Base-by-base conservation (phyloP, 2,113 vertebrate genomes). In the Larimichthys polyactis region DNA sequence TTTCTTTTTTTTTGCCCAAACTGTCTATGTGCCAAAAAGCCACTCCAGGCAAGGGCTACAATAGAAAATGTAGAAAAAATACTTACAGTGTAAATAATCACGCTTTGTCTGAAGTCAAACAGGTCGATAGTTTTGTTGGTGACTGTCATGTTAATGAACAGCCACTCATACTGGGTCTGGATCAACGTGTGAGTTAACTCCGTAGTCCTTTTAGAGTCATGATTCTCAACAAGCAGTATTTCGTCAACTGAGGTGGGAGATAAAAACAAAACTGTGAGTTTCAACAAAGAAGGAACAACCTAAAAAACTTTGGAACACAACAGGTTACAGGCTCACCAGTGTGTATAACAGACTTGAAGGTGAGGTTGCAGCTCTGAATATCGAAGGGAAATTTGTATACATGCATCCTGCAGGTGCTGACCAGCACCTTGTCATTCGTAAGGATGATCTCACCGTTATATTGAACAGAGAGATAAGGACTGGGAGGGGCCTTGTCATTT, bases 301-400 rank as follows among this genome's bases (percentile, higher is more conserved):
- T 36, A 36, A 36, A 36, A 40, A 22, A 11, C 54, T 55, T 55
- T 22, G 1, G n/a, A 57, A 27, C 10, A 65, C 14, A 51, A 43
- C 17, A 46, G 29, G 10, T 43, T 27, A 14, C 11, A 16, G 14
- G 7, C 90, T 92, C 29, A 93, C 93, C 46, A 0, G 78, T 19
- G 68, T 93, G 75, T 2, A 90, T 11, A 16, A 77, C 46, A 4
- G 93, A 93, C 43, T 79, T 89, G 70, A 94, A 81, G 4, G 93
- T 75, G 44, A 94, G 78, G 63, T n/a, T 88, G 87, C 94, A 94
- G 40, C 60, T 90, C 87, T 94, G 94, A 0, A 27, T 62, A 71
- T 94, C 93, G 0, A 94, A 93, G 48, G 94, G 94, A 51, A 94
- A 94, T 59, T 85, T 84, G 83, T 90, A 75, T 22, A 94, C 68